Evolutionary conservation across 2,113 vertebrate species (phyloP).

Genomic region (Ammospiza caudacuta): DNA sequence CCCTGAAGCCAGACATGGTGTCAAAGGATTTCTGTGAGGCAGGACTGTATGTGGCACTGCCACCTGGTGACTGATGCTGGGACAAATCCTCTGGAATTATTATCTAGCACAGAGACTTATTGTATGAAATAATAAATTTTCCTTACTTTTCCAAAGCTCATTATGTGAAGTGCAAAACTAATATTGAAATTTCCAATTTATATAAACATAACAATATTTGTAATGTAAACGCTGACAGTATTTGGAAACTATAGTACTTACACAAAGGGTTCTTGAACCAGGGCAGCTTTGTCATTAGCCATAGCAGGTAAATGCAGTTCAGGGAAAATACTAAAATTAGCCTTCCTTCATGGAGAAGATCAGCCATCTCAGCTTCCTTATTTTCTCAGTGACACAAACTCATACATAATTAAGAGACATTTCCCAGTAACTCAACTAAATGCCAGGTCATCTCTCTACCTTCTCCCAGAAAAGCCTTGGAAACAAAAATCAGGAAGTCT

Average conservation of each 20-base stretch:
- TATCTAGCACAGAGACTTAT: neutral
- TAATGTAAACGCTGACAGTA: neutral
- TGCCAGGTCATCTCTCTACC: neutral
- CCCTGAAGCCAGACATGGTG: neutral
- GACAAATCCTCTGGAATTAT: neutral
- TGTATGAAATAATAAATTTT: neutral
- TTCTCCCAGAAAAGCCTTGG: neutral
- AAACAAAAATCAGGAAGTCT: neutral
- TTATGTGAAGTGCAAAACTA: neutral
- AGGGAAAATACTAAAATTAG: neutral
- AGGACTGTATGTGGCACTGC: neutral
- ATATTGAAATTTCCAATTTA: neutral
- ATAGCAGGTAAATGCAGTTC: neutral
- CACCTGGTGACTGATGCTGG: conserved; percentile 25
- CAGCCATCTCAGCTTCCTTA: neutral
- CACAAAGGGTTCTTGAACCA: fast-evolving
- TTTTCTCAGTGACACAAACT: neutral
- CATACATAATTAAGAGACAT: neutral
- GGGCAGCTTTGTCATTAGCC: neutral
- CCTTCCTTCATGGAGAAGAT: neutral
- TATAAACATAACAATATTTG: neutral
- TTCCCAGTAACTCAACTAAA: neutral
- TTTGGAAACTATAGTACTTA: neutral
- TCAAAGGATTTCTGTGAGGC: neutral
- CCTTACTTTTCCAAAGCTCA: neutral